Base-by-base conservation (phyloP, 2,113 vertebrate species). In the Gila orcuttii region DNA sequence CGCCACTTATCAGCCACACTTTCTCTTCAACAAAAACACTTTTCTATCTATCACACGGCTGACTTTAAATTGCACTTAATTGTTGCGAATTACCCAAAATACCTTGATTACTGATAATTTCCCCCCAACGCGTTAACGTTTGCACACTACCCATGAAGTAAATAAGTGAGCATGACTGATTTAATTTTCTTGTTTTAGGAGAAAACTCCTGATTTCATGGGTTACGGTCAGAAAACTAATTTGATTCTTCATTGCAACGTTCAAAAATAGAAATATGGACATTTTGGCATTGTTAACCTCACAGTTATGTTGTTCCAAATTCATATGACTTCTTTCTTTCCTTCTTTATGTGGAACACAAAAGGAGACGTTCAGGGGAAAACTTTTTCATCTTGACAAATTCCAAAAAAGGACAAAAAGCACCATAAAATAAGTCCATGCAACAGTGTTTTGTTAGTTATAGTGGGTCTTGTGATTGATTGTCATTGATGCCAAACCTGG, bases 91-190 rank as follows among this genome's bases (percentile, higher is more conserved):
- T 91, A 90, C 42, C 15, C 87, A 74, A 89, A 93, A 93, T 91
- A 89, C 86, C 87, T 85, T 91, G 91, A 93, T 94, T 93, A 90
- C 86, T 87, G 83, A 79, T 92, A 90, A 92, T 93, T 91, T 78
- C 85, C 87, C 66, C 87, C 83, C 91, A 91, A 90, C 88, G 86
- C 89, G 89, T 91, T 88, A 87, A 89, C 89, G 89, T 89, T 87
- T 90, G 84, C 89, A 75, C 59, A 78, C 89, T 90, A 87, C 91
- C 90, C 69, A 17, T 90, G 90, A 92, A 83, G 88, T 88, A 92
- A 93, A 93, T 90, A 91, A 92, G 91, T 77, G 89, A 88, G 74
- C 74, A 75, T 57, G 78, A 86, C 79, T 82, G 86, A 89, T 87
- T 88, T 92, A 86, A 93, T 91, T 91, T 89, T 90, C 90, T 92